Evolutionary conservation across 1,140 invertebrate species (phyloP).

Genomic region (Potamilus streckersoni): DNA sequence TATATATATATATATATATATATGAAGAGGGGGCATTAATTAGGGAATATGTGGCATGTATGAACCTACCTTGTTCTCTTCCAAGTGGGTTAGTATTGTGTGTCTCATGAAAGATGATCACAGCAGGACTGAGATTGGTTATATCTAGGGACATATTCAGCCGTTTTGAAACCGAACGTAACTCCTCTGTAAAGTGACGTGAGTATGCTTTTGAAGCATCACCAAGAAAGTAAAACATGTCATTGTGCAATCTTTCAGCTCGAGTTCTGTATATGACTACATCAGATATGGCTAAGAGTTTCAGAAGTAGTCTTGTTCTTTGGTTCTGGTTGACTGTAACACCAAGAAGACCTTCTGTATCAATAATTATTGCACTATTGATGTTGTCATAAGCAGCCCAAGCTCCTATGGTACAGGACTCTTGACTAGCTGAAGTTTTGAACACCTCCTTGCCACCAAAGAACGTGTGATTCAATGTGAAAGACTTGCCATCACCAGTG

Average conservation of each 20-base stretch:
- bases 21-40: no score
- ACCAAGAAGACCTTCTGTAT: slow-evolving; percentile 83
- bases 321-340: slow-evolving; percentile 78
- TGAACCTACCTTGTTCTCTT: background rate
- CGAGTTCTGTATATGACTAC: slow-evolving; percentile 84
- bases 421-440: slow-evolving; percentile 78
- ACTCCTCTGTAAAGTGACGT: slow-evolving; percentile 78
- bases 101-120: slow-evolving; percentile 87
- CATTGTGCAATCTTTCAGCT: slow-evolving; percentile 81
- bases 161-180: slow-evolving; percentile 73
- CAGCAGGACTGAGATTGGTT: slow-evolving; percentile 77
- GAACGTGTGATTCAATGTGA: slow-evolving; percentile 85
- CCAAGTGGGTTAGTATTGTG: slow-evolving; percentile 74
- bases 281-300: slow-evolving; percentile 85
- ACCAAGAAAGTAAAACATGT: slow-evolving; percentile 85
- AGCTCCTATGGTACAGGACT: slow-evolving; percentile 83
- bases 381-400: slow-evolving; percentile 81
- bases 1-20: no score
- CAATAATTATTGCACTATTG: slow-evolving; percentile 79
- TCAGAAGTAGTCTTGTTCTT: slow-evolving; percentile 80
- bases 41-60: no score
- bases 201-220: slow-evolving; percentile 82
- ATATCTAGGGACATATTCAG: slow-evolving; percentile 42
- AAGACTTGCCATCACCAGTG: slow-evolving; percentile 87
- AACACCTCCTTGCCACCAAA: slow-evolving; percentile 83